phyloP scores from a whole-genome alignment of 2,113 vertebrate species.

The Asarcornis scutulata region DNA sequence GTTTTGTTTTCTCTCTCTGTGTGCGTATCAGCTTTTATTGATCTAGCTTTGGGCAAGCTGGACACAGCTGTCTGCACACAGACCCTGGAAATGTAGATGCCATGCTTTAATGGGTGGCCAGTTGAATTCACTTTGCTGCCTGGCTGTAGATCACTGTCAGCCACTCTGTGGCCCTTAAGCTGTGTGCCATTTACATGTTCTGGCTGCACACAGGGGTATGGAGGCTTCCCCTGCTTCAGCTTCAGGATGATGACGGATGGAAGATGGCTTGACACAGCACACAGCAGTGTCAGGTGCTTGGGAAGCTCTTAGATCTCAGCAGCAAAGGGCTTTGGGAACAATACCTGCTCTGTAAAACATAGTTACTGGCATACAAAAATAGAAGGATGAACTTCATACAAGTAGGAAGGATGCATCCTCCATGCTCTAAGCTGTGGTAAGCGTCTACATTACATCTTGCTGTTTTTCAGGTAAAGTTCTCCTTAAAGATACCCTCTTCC shows the following conservation, averaged over 20 bases:
- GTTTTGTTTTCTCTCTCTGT: neutral
- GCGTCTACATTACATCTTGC: neutral
- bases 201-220: too few species aligned
- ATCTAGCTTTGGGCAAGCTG: neutral
- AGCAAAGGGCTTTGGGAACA: neutral
- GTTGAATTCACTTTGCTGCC: neutral
- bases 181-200: rapidly evolving
- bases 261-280: neutral
- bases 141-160: neutral
- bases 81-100: rapidly evolving
- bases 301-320: neutral
- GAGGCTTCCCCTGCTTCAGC: neutral
- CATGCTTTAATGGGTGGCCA: neutral
- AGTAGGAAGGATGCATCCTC: neutral
- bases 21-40: neutral
- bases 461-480: neutral
- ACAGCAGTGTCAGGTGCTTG: neutral
- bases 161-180: neutral
- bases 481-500: neutral
- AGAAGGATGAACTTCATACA: neutral
- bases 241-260: rapidly evolving
- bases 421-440: rapidly evolving
- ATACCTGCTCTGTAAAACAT: neutral
- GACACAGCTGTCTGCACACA: neutral
- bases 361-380: neutral